Evolutionary conservation across 2,113 vertebrate genomes (phyloP).

Genomic region (Glaucomys volans): DNA sequence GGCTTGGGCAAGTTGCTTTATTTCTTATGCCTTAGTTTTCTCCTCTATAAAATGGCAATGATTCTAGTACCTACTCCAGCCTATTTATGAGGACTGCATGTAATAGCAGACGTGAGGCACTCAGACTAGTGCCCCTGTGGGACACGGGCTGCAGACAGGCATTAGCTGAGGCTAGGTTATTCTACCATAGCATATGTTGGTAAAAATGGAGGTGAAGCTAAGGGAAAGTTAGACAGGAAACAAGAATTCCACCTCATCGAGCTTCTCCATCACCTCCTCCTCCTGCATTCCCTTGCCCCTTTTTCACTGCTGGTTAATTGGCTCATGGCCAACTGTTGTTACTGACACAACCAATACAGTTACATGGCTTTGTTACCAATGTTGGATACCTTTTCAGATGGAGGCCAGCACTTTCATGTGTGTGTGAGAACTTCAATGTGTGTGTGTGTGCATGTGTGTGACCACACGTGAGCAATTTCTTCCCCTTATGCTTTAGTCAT

Average conservation of each 20-base stretch:
- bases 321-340: neutral
- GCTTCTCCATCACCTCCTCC: too few species aligned
- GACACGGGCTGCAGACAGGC: neutral
- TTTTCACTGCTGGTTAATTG: neutral
- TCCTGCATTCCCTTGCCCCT: neutral
- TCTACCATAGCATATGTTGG: too few species aligned
- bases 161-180: neutral
- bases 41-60: neutral
- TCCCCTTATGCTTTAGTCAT: neutral
- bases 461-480: neutral
- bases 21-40: neutral
- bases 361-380: neutral
- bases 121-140: neutral
- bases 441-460: neutral
- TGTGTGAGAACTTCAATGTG: neutral
- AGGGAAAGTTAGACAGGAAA: neutral
- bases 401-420: neutral
- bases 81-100: neutral
- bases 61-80: too few species aligned
- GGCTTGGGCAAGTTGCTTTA: neutral
- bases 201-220: neutral
- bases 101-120: neutral
- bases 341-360: neutral
- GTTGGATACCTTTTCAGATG: neutral
- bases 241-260: neutral